These are phyloP conservation scores for Poeciliopsis prolifica DNA, from an alignment of 2,113 vertebrate genomes.

Conservation along the genomic window DNA sequence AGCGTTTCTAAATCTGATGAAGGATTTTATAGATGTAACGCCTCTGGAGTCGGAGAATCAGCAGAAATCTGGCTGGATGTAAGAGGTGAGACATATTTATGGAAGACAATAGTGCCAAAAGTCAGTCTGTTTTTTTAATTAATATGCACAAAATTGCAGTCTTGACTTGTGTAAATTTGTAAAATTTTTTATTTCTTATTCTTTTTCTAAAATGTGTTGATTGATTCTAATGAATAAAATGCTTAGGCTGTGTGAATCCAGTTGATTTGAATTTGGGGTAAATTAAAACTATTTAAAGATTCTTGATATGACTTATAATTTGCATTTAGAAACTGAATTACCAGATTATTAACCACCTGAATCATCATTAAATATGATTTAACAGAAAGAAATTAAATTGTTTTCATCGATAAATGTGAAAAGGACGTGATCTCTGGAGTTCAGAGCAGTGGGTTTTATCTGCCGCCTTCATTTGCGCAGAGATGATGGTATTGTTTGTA, in stretches of 20 bases:
- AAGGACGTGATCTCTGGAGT: neutral
- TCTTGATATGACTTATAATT: neutral
- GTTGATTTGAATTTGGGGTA: neutral
- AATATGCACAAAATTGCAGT: no score
- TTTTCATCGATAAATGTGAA: neutral
- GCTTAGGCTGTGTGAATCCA: neutral
- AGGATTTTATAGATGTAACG: constrained; percentile 39
- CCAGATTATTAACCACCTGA: neutral
- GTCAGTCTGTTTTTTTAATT: no score
- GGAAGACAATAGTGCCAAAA: neutral
- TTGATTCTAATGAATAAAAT: no score
- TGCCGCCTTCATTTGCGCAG: neutral
- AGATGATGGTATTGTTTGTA: neutral
- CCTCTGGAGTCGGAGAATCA: neutral
- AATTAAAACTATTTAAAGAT: neutral
- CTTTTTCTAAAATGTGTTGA: no score
- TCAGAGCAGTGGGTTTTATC: neutral
- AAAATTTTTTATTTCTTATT: no score
- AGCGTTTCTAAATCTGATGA: neutral
- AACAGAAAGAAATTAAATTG: neutral
- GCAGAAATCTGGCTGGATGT: constrained; percentile 21
- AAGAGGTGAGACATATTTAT: constrained; percentile 23
- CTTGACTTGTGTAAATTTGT: no score
- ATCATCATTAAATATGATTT: neutral
- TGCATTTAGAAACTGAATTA: neutral